These are phyloP conservation scores for Nemopilema nomurai DNA, from an alignment of 30 jellyfish, hydroid and myxozoan genomes.

Conservation along the genomic window DNA sequence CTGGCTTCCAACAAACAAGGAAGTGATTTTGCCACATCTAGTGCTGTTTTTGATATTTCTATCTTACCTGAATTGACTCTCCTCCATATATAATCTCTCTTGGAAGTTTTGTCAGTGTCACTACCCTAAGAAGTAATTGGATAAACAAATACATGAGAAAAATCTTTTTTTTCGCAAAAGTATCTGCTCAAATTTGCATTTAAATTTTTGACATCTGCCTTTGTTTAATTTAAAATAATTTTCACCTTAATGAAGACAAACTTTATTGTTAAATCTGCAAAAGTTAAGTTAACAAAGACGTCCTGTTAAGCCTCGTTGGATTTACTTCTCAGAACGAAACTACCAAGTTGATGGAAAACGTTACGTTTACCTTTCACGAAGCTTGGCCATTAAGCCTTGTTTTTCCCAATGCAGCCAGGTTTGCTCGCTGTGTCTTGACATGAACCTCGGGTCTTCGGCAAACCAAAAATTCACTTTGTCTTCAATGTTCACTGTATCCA, in stretches of 20 bases:
- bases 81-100: conserved; percentile 67
- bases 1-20: no score
- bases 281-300: no score
- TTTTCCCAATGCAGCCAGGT: conserved; percentile 71
- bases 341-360: no score
- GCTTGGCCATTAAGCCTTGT: conserved; percentile 27
- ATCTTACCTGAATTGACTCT: conserved; percentile 77
- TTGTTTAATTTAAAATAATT: no score
- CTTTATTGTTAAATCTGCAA: no score
- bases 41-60: no score
- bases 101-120: conserved; percentile 57
- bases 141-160: no score
- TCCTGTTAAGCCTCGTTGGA: no score
- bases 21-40: no score
- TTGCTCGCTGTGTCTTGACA: conserved; percentile 51
- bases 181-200: not conserved
- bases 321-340: no score
- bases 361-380: not conserved
- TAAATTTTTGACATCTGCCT: no score
- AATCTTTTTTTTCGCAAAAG: not conserved
- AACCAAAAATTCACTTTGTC: conserved; percentile 59
- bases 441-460: conserved; percentile 57
- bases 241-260: no score
- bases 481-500: conserved; percentile 70
- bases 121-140: conserved; percentile 37